These are phyloP conservation scores for Tiliqua scincoides DNA, from an alignment of 2,113 vertebrate species.

Conservation along the genomic window DNA sequence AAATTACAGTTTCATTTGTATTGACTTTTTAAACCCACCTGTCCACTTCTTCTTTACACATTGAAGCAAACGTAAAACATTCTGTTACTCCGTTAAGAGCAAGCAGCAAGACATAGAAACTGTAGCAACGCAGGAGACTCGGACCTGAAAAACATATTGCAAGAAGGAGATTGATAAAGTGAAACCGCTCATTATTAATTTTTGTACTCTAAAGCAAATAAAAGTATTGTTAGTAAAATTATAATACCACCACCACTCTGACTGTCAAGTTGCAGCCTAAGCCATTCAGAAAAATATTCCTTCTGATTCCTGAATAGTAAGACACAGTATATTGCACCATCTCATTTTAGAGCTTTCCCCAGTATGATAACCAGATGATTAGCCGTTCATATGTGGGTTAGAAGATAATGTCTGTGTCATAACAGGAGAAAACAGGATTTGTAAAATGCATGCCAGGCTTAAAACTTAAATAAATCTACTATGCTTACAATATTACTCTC, in stretches of 20 bases:
- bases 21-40: constrained; percentile 76
- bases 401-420: background rate
- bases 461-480: background rate
- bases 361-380: background rate
- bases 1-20: background rate
- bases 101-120: constrained; percentile 91
- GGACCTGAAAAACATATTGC: constrained; percentile 80
- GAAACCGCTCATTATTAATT: background rate
- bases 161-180: background rate
- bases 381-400: background rate
- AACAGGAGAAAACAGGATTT: background rate
- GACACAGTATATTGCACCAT: background rate
- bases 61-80: constrained; percentile 94
- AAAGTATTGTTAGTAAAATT: background rate
- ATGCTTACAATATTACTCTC: background rate
- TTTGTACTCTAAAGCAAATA: background rate
- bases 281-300: background rate
- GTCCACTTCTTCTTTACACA: constrained; percentile 95
- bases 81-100: constrained; percentile 94
- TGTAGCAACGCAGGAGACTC: constrained; percentile 86
- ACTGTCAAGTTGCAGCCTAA: background rate
- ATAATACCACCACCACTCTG: background rate
- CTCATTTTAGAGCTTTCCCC: background rate
- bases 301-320: background rate
- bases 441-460: background rate